A percentile compares a stretch with the other conserved stretches of the same genome.
Evolutionary conservation across 2,888 invertebrate genomes (phyloP).

Genomic region (Caenorhabditis sp.): DNA sequence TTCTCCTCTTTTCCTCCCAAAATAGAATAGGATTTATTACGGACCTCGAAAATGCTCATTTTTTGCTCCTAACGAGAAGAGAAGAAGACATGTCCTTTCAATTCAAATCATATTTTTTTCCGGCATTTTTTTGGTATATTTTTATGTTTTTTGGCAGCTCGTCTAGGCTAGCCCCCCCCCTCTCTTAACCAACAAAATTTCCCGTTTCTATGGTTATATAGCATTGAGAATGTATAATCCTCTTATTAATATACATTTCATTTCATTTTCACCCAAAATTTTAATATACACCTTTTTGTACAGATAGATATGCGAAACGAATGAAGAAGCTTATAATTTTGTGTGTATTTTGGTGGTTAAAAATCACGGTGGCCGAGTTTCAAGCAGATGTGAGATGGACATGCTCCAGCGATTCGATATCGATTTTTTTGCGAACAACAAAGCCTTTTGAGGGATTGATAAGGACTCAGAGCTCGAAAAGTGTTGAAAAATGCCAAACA

Average conservation of each 20-base stretch:
- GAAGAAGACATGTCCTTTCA: no score
- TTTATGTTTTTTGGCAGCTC: no score
- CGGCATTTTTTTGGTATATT: no score
- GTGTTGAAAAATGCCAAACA: constrained; percentile 24
- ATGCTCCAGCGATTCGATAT: constrained; percentile 30
- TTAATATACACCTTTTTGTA: not conserved
- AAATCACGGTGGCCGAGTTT: constrained; percentile 5
- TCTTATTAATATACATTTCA: not conserved
- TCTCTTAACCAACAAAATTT: no score
- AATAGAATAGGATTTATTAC: no score
- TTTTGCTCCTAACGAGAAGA: no score
- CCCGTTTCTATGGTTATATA: not conserved
- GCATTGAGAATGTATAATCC: not conserved
- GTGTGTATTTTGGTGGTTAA: not conserved
- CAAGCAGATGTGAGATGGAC: constrained; percentile 44
- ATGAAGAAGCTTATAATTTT: not conserved
- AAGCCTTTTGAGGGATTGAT: constrained; percentile 45
- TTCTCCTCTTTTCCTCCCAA: no score
- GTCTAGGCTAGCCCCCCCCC: no score
- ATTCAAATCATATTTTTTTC: not conserved
- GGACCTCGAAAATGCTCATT: no score
- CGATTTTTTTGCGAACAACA: constrained; percentile 37
- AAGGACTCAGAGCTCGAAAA: constrained; percentile 11
- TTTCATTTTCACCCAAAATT: not conserved
- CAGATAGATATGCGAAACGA: not conserved